A percentile compares a stretch with the other conserved stretches of the same genome.
These are phyloP conservation scores for Listronotus oregonensis DNA, from an alignment of 1,140 invertebrate genomes.

Conservation along the genomic window DNA sequence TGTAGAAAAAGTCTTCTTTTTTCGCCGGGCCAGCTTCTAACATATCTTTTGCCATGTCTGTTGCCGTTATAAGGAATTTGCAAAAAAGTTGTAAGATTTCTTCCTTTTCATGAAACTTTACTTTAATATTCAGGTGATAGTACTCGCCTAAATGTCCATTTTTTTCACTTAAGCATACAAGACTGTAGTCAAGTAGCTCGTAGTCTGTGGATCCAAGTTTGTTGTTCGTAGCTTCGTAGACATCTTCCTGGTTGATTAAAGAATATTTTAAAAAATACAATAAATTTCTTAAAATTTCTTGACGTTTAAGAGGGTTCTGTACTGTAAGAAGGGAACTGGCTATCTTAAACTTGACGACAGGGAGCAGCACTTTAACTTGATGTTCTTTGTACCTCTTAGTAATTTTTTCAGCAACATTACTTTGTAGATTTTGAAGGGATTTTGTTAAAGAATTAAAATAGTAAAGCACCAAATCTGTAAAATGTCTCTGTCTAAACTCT, in stretches of 20 bases:
- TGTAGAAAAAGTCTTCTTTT: conserved; percentile 33
- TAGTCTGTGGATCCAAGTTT: conserved; percentile 10
- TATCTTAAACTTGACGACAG: conserved; percentile 3
- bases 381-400: conserved; percentile 5
- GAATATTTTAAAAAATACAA: conserved; percentile 19
- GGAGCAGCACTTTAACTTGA: conserved; percentile 11
- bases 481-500: conserved; percentile 28
- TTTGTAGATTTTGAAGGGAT: background rate
- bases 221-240: conserved; percentile 11
- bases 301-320: background rate
- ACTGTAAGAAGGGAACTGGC: background rate
- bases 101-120: background rate
- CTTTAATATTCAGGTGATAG: conserved; percentile 13
- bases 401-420: conserved; percentile 1
- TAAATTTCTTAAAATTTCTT: conserved; percentile 15
- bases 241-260: conserved; percentile 22
- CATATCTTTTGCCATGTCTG: background rate
- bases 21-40: conserved; percentile 16
- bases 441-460: conserved; percentile 20
- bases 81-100: conserved; percentile 13
- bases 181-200: conserved; percentile 6
- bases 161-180: conserved; percentile 12
- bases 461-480: background rate
- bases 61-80: conserved; percentile 11
- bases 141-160: conserved; percentile 36